Evolutionary conservation across 2,113 vertebrate species (phyloP).

Genomic region (Albula goreensis): DNA sequence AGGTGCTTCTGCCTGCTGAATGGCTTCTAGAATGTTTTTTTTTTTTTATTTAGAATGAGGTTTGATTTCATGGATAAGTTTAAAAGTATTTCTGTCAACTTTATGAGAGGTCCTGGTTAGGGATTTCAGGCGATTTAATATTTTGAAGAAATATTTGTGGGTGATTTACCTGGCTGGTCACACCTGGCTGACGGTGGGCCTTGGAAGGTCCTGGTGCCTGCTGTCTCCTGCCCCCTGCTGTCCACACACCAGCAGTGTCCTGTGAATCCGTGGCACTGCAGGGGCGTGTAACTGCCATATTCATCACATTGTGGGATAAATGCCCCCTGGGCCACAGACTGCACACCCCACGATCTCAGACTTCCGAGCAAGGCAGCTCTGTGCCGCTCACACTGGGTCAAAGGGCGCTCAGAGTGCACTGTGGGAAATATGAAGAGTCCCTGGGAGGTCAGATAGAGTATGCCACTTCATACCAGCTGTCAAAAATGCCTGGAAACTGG

Average conservation of each 20-base stretch:
- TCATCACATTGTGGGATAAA: conserved; percentile 78
- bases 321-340: conserved; percentile 42
- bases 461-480: too few relatives aligned
- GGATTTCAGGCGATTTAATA: conserved; percentile 40
- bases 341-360: conserved; percentile 32
- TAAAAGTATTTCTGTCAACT: too few relatives aligned
- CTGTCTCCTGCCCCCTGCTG: conserved; percentile 66
- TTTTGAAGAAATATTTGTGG: too few relatives aligned
- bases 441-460: not conserved
- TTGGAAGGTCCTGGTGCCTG: conserved; percentile 70
- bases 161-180: conserved; percentile 64
- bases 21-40: not conserved
- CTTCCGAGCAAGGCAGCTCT: conserved; percentile 46
- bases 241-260: conserved; percentile 88
- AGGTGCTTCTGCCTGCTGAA: not conserved
- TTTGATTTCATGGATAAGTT: too few relatives aligned
- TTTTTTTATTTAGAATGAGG: too few relatives aligned
- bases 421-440: not conserved
- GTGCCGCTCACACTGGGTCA: conserved; percentile 71
- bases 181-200: conserved; percentile 61
- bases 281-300: conserved; percentile 69
- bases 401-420: conserved; percentile 58
- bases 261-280: conserved; percentile 78
- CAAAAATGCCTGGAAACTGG: too few relatives aligned
- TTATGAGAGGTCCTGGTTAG: not conserved